These are phyloP conservation scores for Ficedula albicollis DNA, from an alignment of 2,797 vertebrate species.

Conservation along the genomic window DNA sequence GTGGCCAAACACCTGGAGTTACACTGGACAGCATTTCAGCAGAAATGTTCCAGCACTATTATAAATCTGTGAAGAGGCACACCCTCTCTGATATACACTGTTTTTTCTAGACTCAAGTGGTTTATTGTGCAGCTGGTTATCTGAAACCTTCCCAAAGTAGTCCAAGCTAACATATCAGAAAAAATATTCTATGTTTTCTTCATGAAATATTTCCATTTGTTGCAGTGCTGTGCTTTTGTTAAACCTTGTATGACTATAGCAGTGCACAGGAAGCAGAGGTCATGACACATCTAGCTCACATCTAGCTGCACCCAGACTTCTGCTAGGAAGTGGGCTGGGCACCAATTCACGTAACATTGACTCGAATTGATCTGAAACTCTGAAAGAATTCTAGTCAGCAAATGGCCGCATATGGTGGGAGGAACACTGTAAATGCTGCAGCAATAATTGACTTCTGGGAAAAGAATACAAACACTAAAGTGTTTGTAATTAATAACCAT, in stretches of 20 bases:
- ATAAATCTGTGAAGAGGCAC: not conserved
- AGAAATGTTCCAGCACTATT: not conserved
- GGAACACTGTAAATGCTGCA: conserved; percentile 48
- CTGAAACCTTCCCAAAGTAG: not conserved
- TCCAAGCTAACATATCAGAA: not conserved
- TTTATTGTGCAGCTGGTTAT: not conserved
- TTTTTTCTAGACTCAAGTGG: not conserved
- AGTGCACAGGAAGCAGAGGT: conserved; percentile 65
- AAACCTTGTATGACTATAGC: not conserved
- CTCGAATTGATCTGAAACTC: not conserved
- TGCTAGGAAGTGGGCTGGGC: not conserved
- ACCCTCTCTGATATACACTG: not conserved
- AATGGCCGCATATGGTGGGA: conserved; percentile 58
- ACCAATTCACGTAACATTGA: not conserved
- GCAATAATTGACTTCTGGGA: conserved; percentile 75
- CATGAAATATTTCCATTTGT: not conserved
- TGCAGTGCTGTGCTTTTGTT: not conserved
- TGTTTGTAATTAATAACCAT: conserved; percentile 81
- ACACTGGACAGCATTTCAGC: not conserved
- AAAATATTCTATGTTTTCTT: not conserved
- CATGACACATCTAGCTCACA: conserved; percentile 40
- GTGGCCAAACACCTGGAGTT: conserved; percentile 36
- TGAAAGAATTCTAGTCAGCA: not conserved
- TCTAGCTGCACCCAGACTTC: not conserved
- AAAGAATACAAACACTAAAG: conserved; percentile 57